A percentile compares a stretch with the other conserved stretches of the same genome.
Evolutionary conservation across 1,140 invertebrate species (phyloP).

Genomic region (Calliphora vicina): DNA sequence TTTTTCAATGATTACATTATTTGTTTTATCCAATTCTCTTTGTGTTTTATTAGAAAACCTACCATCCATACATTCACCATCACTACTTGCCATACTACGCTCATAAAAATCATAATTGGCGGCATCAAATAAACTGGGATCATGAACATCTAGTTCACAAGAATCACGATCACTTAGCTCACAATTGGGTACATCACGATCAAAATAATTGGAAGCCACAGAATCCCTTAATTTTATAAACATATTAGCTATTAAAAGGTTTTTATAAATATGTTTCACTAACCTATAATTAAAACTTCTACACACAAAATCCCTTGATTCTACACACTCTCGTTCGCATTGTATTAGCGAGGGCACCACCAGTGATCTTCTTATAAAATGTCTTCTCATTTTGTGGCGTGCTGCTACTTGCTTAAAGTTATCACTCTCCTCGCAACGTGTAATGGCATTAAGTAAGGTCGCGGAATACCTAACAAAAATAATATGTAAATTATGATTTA

Average conservation of each 20-base stretch:
- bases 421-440: conserved; percentile 79
- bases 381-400: conserved; percentile 77
- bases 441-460: conserved; percentile 55
- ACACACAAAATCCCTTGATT: conserved; percentile 85
- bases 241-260: no score
- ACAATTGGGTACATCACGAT: conserved; percentile 81
- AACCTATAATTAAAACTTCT: conserved; percentile 84
- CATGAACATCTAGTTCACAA: conserved; percentile 82
- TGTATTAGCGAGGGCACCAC: conserved; percentile 76
- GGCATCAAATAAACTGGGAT: conserved; percentile 84
- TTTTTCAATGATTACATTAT: conserved; percentile 44
- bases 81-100: conserved; percentile 74
- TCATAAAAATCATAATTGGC: conserved; percentile 90
- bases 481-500: no score
- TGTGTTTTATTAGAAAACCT: conserved; percentile 50
- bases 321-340: conserved; percentile 84
- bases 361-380: conserved; percentile 79
- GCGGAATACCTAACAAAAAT: conserved; percentile 53
- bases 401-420: conserved; percentile 81
- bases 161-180: conserved; percentile 88
- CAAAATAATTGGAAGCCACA: conserved; percentile 69
- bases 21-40: neutral
- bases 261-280: conserved; percentile 1
- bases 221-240: conserved; percentile 63
- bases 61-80: conserved; percentile 86